Evolutionary conservation across 2,113 vertebrate species (phyloP), one percentile per base, ranked within the genome.

Genomic region (Ceyx margarethae): DNA sequence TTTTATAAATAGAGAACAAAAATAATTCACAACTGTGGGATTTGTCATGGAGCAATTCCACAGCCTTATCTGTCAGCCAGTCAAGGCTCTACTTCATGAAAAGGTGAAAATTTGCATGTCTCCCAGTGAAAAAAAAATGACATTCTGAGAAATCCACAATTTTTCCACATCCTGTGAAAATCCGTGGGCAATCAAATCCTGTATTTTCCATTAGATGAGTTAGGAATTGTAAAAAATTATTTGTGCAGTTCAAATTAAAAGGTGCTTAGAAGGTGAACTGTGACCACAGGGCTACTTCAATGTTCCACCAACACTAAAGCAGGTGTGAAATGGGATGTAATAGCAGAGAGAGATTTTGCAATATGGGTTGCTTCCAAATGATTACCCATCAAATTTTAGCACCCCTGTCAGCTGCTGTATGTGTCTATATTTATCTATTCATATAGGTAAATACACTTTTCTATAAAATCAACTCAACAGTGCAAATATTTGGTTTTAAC

Each of bases 161-260:
- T 37, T 37, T 37, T 37, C 37, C 15, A 45, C 1, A 1, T 26
- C 48, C 25, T 23, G 8, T 25, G 18, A 73, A 91, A 91, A 87
- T 18, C 33, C 3, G 0, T n/a, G 13, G 25, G 7, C 9, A 45
- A 58, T 22, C 21, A 46, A 54, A 85, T 2, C 4, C 6, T 3
- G 0, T 26, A 3, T 35, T 80, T 85, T 74, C 51, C 23, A 9
- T 64, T 19, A 35, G 7, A 54, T 74, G 43, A 60, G 17, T 2
- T 17, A 13, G 6, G 54, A 28, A 26, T 58, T 45, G 77, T 67
- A 48, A 21, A 4, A 19, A 88, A n/a, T 19, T 20, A 3, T 15
- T 18, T 20, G 18, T 31, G 19, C 15, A 43, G 42, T 66, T 88
- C 42, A 23, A 22, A 71, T 62, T 22, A n/a, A 67, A 82, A 68